A percentile compares a stretch with the other conserved stretches of the same genome.
These are phyloP conservation scores for Andrena camellia DNA, from an alignment of 2,888 invertebrate genomes.

Conservation along the genomic window DNA sequence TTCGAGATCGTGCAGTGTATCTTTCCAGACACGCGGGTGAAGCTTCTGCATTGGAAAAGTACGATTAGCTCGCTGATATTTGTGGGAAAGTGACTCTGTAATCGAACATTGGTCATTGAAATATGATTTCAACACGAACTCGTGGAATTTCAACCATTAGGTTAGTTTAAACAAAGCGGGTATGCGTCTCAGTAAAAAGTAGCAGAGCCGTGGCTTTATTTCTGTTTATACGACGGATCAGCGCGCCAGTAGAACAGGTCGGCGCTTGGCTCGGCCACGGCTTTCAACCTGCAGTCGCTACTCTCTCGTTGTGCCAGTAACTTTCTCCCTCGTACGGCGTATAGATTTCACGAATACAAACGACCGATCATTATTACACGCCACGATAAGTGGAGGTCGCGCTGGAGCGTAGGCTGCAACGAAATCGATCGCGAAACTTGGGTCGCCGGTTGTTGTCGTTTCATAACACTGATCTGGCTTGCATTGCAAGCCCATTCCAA, in stretches of 20 bases:
- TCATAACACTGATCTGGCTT: conserved; percentile 35
- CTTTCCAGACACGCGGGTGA: background rate
- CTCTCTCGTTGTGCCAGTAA: background rate
- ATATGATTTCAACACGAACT: too few species aligned
- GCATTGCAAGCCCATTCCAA: conserved; percentile 44
- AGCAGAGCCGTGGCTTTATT: background rate
- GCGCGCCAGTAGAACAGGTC: conserved; percentile 1
- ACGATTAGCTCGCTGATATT: background rate
- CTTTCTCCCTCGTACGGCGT: background rate
- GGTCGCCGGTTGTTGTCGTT: conserved; percentile 26
- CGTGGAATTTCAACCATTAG: too few species aligned
- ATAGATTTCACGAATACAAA: background rate
- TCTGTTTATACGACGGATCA: background rate
- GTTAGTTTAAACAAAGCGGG: too few species aligned
- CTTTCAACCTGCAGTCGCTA: background rate
- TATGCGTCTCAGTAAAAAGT: background rate
- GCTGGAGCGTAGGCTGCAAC: background rate
- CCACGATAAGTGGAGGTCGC: conserved; percentile 12
- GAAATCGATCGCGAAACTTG: conserved; percentile 35
- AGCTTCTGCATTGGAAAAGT: background rate
- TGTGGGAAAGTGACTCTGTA: background rate
- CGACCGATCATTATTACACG: background rate
- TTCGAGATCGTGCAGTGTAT: background rate
- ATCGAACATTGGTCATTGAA: too few species aligned
- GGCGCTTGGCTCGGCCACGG: background rate